Conservation (phyloP, 2,888 invertebrate species). For the Augochlorella aurata region DNA sequence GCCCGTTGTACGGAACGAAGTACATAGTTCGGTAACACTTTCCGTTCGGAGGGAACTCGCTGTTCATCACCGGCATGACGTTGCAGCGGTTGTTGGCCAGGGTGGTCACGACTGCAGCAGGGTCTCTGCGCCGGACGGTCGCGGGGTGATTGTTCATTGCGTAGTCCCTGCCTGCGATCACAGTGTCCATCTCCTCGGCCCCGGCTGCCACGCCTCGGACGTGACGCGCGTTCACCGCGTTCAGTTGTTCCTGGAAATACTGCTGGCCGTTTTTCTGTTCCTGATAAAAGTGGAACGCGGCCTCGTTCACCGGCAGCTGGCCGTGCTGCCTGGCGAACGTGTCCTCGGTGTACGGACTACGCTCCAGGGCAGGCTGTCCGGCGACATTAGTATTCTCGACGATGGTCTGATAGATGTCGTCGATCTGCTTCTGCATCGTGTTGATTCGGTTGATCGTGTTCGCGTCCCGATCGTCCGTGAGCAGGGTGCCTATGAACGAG, state of each 20-base stretch:
- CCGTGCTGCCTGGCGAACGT: conserved; percentile 62
- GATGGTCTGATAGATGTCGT: conserved; percentile 80
- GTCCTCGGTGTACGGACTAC: conserved; percentile 73
- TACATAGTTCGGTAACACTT: conserved; percentile 81
- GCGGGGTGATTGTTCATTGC: conserved; percentile 45
- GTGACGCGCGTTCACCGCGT: conserved; percentile 64
- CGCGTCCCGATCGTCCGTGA: conserved; percentile 62
- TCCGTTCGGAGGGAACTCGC: conserved; percentile 55
- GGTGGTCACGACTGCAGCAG: conserved; percentile 3
- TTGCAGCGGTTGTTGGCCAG: conserved; percentile 73
- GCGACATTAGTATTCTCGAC: conserved; percentile 72
- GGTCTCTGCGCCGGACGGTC: conserved; percentile 51
- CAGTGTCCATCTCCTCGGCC: conserved; percentile 60
- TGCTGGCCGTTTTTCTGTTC: conserved; percentile 70
- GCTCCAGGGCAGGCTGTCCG: conserved; percentile 68
- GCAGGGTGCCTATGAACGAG: conserved; percentile 37
- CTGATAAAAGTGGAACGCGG: conserved; percentile 67
- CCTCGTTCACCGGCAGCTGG: conserved; percentile 48
- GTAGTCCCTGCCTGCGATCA: conserved; percentile 40
- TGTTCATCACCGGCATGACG: conserved; percentile 56
- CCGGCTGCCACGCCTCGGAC: conserved; percentile 73
- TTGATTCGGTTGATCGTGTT: conserved; percentile 79
- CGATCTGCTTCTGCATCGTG: conserved; percentile 77
- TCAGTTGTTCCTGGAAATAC: conserved; percentile 69
- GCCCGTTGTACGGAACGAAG: conserved; percentile 79